These are phyloP conservation scores for Apodemia hepburni DNA, from an alignment of 2,888 invertebrate species.

Conservation along the genomic window DNA sequence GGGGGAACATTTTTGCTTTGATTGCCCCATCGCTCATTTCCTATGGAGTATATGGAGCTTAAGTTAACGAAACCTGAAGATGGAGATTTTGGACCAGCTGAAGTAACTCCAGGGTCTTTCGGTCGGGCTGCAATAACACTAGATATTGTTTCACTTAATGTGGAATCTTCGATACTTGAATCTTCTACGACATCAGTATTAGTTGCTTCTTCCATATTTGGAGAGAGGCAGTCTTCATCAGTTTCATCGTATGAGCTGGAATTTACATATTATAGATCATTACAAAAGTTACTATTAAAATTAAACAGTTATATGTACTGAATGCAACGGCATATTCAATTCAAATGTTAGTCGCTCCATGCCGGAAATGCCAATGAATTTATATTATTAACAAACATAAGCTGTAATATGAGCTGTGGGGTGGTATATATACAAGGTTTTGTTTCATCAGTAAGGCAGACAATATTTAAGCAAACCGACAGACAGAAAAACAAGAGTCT, in stretches of 20 bases:
- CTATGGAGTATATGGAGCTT: conserved; percentile 69
- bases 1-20: conserved; percentile 50
- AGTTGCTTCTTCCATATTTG: conserved; percentile 83
- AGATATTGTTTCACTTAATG: conserved; percentile 54
- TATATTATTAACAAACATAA: conserved; percentile 66
- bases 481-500: conserved; percentile 21
- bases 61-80: conserved; percentile 62
- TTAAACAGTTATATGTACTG: conserved; percentile 56
- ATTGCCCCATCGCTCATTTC: conserved; percentile 51
- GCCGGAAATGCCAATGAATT: conserved; percentile 55
- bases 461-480: conserved; percentile 41
- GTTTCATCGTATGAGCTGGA: conserved; percentile 86
- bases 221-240: conserved; percentile 84
- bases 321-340: conserved; percentile 61
- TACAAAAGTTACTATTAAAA: conserved; percentile 16
- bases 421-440: conserved; percentile 51
- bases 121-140: conserved; percentile 34
- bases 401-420: conserved; percentile 44
- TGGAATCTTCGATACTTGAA: conserved; percentile 68
- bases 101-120: conserved; percentile 35
- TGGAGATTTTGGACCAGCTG: conserved; percentile 34
- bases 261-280: conserved; percentile 29
- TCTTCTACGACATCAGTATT: conserved; percentile 70
- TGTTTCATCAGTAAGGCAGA: conserved; percentile 78
- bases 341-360: conserved; percentile 69